Evolutionary conservation across 2,797 vertebrate genomes (phyloP), one percentile per base, ranked within the genome.

Genomic region (Sebastes matsubarae): DNA sequence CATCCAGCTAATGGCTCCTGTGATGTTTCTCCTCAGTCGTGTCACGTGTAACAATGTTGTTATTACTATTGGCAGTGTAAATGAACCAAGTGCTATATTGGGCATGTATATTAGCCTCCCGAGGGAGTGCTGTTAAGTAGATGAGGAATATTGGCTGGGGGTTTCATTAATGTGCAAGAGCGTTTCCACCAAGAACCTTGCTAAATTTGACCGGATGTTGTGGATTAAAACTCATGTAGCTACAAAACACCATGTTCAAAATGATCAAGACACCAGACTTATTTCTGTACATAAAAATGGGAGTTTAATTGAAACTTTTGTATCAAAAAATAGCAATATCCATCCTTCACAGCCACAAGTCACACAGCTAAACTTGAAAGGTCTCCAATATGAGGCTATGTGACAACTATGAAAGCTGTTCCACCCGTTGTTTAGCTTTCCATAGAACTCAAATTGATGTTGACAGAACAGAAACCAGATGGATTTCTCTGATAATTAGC

Each of bases 301-400:
- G 95, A 90, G 76, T 99, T 98, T 99, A 98, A 98, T 98, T 97
- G 95, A 98, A 98, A 97, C 95, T 95, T 96, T 96, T 96, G 97
- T 97, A 98, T 99, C 96, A 97, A 99, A 96, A 99, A 98, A 99
- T 98, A 98, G 94, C 87, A 96, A 96, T 97, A 96, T 98, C 95
- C 96, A 97, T 92, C 87, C 88, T 89, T 91, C 84, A 93, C 81
- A 92, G 89, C 97, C 97, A 92, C 89, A 91, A 96, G 94, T 97
- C 95, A 96, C 96, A 97, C 96, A 94, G 94, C 94, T 96, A 90
- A 96, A 96, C 93, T 94, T 94, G 93, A 92, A 93, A 93, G 93
- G 90, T 93, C 94, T 95, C 86, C 90, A 93, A 93, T 90, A 92
- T 89, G 93, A 93, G 88, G 94, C 94, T 94, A 94, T 94, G 95